Base-by-base conservation (phyloP, 2,888 invertebrate species). In the Drosophila rellima region DNA sequence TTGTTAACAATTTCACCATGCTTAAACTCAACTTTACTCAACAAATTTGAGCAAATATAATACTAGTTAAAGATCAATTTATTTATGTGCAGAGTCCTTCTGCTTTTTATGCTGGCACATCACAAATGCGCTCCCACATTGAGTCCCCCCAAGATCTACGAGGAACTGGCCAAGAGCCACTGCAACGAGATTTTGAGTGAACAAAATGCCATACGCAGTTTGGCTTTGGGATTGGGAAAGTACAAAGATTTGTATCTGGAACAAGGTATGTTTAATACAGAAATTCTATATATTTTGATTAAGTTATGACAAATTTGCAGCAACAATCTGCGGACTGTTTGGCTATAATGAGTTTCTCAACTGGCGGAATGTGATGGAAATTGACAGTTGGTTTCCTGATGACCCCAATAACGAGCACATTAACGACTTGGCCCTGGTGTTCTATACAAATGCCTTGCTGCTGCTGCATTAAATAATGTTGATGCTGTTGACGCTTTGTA, bases 181-280 rank as follows among this genome's bases (percentile, higher is more conserved):
- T 91, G 91, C 73, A 84, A 84, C 17, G 80, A 90, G 64, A 83
- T 88, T 29, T 80, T 90, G 40, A 84, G 83, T 44, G 91, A 91
- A 40, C 91, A 91, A 57, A 89, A 90, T 67, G 89, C 89, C 37
- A 87, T 91, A 52, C 76, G 90, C 40, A 82, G 82, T 62, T 71
- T 90, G 70, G 89, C 83, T 17, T 74, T 90, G 68, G 89, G 85
- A 26, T 72, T 90, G 65, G 89, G 91, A n/a, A 69, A 78, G 57
- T 91, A 91, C 67, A 81, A 80, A 42, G 91, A 92, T 76, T 87
- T 92, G 33, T 92, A 89, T 79, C 77, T 92, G 64, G 92, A 92
- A 64, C 91, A 92, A 76, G 88, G 91, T 92, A 42, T 18, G 40
- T 39, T 39, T 1, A 13, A 81, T 31, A 31, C 35, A 23, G 3